These are phyloP conservation scores for Nomada fabriciana DNA, from an alignment of 2,888 invertebrate species.

Conservation along the genomic window DNA sequence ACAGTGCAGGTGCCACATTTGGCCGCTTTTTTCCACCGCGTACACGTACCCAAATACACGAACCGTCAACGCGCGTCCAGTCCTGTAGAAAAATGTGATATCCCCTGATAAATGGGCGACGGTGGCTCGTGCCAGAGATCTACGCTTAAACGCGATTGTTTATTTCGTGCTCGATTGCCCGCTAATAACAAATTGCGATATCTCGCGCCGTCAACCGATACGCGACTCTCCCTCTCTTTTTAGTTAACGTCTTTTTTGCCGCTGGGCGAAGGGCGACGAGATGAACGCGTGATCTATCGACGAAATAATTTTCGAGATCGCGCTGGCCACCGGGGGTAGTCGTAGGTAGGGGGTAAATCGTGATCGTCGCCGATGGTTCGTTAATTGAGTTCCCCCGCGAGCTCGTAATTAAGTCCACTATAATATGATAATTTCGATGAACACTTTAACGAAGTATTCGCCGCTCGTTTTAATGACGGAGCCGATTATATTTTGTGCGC, in stretches of 20 bases:
- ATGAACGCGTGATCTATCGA: slow-evolving; percentile 40
- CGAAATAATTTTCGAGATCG: slow-evolving; percentile 42
- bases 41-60: slow-evolving; percentile 37
- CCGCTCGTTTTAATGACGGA: slow-evolving; percentile 51
- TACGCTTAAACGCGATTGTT: slow-evolving; percentile 74
- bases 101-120: slow-evolving; percentile 70
- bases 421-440: slow-evolving; percentile 59
- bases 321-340: neutral
- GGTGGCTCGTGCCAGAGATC: slow-evolving; percentile 65
- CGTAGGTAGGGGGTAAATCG: neutral
- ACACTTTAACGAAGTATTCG: slow-evolving; percentile 57
- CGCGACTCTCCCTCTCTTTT: too few species aligned
- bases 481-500: slow-evolving; percentile 45
- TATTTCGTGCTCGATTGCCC: slow-evolving; percentile 73
- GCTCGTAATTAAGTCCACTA: slow-evolving; percentile 51
- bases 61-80: slow-evolving; percentile 21
- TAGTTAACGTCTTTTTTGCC: neutral
- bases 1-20: slow-evolving; percentile 48
- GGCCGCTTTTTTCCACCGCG: slow-evolving; percentile 64
- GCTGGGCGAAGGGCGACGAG: neutral
- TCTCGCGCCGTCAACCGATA: slow-evolving; percentile 58
- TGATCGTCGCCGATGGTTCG: slow-evolving; percentile 40
- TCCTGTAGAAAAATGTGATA: slow-evolving; percentile 74
- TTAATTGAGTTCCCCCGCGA: slow-evolving; percentile 41
- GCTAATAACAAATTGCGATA: slow-evolving; percentile 74